Evolutionary conservation across 2,888 invertebrate genomes (phyloP).

Genomic region (Hirudinaria manillensis): DNA sequence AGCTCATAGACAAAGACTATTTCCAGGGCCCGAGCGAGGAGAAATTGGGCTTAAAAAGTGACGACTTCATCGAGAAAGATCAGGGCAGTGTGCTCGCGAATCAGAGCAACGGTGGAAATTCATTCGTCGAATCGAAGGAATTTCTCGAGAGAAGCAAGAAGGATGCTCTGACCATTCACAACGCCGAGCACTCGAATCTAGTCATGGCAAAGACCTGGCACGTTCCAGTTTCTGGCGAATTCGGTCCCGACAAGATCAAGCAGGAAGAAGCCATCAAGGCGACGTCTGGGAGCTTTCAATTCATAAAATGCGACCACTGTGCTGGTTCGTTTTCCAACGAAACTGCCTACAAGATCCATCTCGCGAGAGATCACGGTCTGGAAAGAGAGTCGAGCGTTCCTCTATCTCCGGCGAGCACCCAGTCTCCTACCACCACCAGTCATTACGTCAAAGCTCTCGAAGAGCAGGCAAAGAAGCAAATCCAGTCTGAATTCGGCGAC

Average conservation of each 20-base stretch:
- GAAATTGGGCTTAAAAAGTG: background rate
- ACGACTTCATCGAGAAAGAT: background rate
- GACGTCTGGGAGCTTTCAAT: background rate
- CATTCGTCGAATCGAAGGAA: background rate
- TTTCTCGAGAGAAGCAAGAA: background rate
- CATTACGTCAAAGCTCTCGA: background rate
- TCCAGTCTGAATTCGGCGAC: background rate
- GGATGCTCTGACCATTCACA: background rate
- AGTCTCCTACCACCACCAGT: background rate
- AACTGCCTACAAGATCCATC: conserved; percentile 14
- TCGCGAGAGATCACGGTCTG: conserved; percentile 5
- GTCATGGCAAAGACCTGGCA: conserved; percentile 32
- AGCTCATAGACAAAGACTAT: conserved; percentile 18
- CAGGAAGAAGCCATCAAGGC: background rate
- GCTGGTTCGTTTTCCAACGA: background rate
- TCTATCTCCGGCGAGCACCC: too few species aligned
- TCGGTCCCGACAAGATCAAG: conserved; percentile 6
- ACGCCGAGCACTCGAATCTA: conserved; percentile 8
- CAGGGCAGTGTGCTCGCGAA: background rate
- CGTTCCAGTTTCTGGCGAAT: conserved; percentile 14
- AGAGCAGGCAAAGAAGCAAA: background rate
- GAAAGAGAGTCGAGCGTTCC: background rate
- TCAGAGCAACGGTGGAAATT: background rate
- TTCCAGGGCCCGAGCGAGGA: background rate
- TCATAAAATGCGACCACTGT: conserved; percentile 12